phyloP scores from a whole-genome alignment of 2,113 vertebrate species.

The Bothrops jararaca region DNA sequence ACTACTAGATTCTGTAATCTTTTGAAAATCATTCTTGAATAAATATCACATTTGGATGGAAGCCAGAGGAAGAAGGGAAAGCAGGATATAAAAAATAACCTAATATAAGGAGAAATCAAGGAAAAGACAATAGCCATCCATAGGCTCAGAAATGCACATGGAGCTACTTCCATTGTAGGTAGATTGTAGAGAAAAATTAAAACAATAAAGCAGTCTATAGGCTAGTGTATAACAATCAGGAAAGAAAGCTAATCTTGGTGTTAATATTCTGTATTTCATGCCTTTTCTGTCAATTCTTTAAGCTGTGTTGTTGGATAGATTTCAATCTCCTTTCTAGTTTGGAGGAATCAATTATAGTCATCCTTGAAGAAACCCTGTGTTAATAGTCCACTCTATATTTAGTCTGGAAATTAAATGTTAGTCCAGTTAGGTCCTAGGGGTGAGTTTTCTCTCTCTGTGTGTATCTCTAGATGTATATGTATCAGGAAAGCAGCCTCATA shows the following conservation, averaged over 20 bases:
- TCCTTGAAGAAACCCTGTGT: neutral
- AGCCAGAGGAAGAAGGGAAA: neutral
- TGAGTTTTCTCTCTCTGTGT: neutral
- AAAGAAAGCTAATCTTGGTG: neutral
- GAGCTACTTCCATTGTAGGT: neutral
- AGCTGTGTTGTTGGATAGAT: neutral
- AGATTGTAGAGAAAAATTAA: neutral
- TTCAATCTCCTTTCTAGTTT: neutral
- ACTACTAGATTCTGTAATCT: neutral
- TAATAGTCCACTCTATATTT: neutral
- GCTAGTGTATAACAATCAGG: neutral
- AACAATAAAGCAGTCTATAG: neutral
- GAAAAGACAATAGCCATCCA: no score
- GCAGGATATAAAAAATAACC: neutral
- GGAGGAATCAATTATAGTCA: neutral
- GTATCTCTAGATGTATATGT: neutral
- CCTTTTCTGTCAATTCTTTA: neutral
- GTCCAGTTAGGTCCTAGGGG: neutral
- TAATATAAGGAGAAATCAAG: neutral
- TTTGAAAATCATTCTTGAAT: neutral
- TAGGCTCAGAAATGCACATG: neutral
- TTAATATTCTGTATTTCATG: neutral
- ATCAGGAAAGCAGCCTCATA: neutral
- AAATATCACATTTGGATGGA: neutral
- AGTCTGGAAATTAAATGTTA: neutral